These are phyloP conservation scores for Meghimatium bilineatum DNA, from an alignment of 2,888 invertebrate species.

Conservation along the genomic window DNA sequence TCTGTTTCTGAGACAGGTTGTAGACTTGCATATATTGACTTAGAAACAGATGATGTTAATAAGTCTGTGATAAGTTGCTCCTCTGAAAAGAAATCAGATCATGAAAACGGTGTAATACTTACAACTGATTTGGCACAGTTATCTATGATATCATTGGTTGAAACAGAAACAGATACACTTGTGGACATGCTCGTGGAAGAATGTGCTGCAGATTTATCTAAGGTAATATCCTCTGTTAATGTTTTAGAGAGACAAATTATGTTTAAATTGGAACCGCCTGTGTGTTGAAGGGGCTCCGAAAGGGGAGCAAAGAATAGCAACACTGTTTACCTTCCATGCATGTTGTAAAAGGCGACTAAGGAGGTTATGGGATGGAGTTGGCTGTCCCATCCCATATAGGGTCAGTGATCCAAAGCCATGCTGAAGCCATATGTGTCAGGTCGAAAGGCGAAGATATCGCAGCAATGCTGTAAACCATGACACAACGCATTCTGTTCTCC, in stretches of 20 bases:
- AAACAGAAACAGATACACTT: conserved; percentile 9
- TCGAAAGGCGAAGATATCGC: too few species aligned
- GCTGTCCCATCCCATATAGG: too few species aligned
- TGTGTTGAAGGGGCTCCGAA: too few species aligned
- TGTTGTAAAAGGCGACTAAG: too few species aligned
- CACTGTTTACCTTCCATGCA: too few species aligned
- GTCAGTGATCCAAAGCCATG: too few species aligned
- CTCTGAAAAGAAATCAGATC: background rate
- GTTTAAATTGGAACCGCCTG: background rate
- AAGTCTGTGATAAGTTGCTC: background rate
- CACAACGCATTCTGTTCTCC: too few species aligned
- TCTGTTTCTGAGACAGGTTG: background rate
- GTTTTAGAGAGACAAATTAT: background rate
- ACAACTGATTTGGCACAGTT: background rate
- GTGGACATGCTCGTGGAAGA: background rate
- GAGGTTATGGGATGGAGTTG: too few species aligned
- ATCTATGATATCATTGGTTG: background rate
- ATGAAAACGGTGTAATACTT: background rate
- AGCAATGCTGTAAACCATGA: too few species aligned
- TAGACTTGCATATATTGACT: too few species aligned
- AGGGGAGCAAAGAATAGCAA: too few species aligned
- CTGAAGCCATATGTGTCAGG: too few species aligned
- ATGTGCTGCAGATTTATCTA: background rate
- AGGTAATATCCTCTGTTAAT: background rate
- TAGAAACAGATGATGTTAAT: background rate